Evolutionary conservation across 2,113 vertebrate species (phyloP).

Genomic region (Tor tambroides): DNA sequence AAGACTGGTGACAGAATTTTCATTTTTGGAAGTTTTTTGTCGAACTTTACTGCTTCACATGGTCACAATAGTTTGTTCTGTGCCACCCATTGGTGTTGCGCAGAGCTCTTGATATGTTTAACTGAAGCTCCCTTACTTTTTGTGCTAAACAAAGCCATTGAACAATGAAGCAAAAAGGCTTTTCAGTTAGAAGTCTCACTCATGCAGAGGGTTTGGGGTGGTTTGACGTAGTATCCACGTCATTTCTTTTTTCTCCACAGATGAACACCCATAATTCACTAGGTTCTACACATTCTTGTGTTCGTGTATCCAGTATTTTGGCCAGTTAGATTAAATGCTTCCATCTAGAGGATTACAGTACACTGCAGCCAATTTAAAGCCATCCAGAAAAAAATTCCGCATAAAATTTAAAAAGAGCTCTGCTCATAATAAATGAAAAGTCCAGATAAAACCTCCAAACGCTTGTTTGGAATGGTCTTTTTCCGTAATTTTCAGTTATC

Average conservation of each 20-base stretch:
- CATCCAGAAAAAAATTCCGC: not conserved
- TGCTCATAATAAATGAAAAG: not conserved
- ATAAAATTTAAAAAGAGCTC: not conserved
- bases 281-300: not conserved
- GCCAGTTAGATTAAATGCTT: not conserved
- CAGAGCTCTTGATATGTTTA: not conserved
- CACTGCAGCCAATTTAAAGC: not conserved
- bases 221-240: not conserved
- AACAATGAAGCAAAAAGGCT: not conserved
- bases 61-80: not conserved
- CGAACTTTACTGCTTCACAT: not conserved
- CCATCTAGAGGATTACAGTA: not conserved
- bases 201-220: not conserved
- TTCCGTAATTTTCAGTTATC: not conserved
- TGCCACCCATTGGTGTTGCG: not conserved
- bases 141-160: not conserved
- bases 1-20: not conserved
- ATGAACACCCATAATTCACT: not conserved
- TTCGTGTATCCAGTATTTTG: not conserved
- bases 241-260: not conserved
- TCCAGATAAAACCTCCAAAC: not conserved
- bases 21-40: not conserved
- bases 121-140: not conserved
- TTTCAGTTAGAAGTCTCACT: not conserved
- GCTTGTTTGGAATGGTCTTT: not conserved